phyloP scores from a whole-genome alignment of 2,888 invertebrate genomes.

The Synergus gifuensis region DNA sequence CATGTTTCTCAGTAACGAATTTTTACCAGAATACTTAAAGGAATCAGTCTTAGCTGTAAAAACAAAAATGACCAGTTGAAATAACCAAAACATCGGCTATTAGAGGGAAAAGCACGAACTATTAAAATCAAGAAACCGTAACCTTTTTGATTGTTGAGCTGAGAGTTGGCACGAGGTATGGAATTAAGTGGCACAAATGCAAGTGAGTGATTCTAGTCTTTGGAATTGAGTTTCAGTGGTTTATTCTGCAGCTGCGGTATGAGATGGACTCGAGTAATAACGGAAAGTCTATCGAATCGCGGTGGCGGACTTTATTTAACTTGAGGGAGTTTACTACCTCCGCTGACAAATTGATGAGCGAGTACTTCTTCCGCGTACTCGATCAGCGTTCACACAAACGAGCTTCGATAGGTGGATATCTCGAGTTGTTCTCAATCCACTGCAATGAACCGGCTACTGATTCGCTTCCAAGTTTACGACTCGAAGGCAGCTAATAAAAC shows the following conservation, averaged over 20 bases:
- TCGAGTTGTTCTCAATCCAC: slow-evolving; percentile 29
- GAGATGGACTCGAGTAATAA: slow-evolving; percentile 43
- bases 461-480: slow-evolving; percentile 32
- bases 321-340: slow-evolving; percentile 54
- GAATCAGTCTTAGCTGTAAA: not conserved
- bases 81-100: slow-evolving; percentile 9
- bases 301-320: slow-evolving; percentile 53
- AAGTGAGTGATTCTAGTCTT: slow-evolving; percentile 27
- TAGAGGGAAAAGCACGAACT: slow-evolving; percentile 13
- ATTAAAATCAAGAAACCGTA: slow-evolving; percentile 10
- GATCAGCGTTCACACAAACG: slow-evolving; percentile 31
- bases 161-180: slow-evolving; percentile 28
- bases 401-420: slow-evolving; percentile 31
- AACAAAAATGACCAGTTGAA: not conserved
- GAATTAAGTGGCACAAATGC: slow-evolving; percentile 28
- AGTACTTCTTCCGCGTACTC: slow-evolving; percentile 54
- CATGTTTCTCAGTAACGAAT: not conserved
- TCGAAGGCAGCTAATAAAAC: slow-evolving; percentile 18
- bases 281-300: slow-evolving; percentile 49
- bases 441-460: slow-evolving; percentile 12
- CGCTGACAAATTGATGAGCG: slow-evolving; percentile 60
- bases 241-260: slow-evolving; percentile 17
- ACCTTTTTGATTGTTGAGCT: slow-evolving; percentile 28
- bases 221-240: slow-evolving; percentile 17
- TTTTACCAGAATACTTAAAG: not conserved